phyloP scores from a whole-genome alignment of 2,797 vertebrate species.

The Falco naumanni region DNA sequence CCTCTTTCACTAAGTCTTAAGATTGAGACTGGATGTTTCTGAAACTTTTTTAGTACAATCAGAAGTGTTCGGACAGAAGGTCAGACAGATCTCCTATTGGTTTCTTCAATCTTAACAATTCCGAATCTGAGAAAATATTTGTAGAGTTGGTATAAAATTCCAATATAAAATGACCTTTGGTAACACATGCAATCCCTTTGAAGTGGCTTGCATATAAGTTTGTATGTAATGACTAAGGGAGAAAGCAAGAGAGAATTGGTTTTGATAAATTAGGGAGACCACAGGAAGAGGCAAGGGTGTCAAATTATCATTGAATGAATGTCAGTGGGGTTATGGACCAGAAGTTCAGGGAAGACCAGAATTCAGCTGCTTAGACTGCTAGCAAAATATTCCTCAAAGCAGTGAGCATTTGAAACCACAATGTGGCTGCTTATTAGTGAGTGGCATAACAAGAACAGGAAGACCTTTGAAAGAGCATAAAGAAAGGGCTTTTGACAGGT shows the following conservation, averaged over 20 bases:
- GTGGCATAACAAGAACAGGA: not conserved
- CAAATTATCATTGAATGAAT: not conserved
- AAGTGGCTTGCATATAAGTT: rapidly evolving
- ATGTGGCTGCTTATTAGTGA: not conserved
- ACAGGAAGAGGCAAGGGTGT: not conserved
- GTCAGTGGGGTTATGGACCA: not conserved
- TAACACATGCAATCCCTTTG: not conserved
- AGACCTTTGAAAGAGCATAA: not conserved
- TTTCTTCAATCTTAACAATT: not conserved
- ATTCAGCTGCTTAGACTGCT: not conserved
- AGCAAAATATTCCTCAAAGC: not conserved
- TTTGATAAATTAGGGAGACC: not conserved
- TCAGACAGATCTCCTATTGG: not conserved
- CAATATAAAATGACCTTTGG: not conserved
- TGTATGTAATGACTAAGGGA: not conserved
- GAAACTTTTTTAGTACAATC: not conserved
- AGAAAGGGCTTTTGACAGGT: not conserved
- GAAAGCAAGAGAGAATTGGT: not conserved
- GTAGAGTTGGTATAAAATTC: not conserved
- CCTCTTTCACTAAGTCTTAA: not conserved
- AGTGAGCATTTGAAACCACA: not conserved
- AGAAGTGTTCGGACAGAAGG: not conserved
- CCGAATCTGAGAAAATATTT: not conserved
- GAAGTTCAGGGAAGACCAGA: not conserved
- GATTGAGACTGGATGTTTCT: not conserved